phyloP scores from a whole-genome alignment of 2,113 vertebrate species.

The Pionites leucogaster region DNA sequence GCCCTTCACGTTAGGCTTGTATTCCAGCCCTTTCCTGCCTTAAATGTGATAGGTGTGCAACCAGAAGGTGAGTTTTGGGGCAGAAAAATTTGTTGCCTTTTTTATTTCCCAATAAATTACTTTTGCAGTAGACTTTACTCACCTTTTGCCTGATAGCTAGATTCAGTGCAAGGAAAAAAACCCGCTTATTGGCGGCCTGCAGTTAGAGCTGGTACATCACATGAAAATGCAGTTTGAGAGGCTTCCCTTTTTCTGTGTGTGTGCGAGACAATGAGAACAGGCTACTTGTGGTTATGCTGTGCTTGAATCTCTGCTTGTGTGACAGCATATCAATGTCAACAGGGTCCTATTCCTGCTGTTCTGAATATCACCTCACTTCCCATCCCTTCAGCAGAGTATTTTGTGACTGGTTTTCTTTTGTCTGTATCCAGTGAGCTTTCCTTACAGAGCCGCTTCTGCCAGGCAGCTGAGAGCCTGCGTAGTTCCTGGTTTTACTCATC shows the following conservation, averaged over 20 bases:
- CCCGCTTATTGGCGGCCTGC: neutral
- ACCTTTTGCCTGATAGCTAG: neutral
- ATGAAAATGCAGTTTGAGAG: neutral
- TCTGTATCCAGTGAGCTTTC: neutral
- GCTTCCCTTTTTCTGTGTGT: neutral
- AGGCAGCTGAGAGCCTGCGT: neutral
- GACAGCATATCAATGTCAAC: neutral
- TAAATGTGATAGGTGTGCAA: neutral
- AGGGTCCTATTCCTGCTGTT: neutral
- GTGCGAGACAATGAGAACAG: neutral
- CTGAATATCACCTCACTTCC: neutral
- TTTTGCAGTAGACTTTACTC: neutral
- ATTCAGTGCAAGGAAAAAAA: neutral
- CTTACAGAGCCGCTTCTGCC: neutral
- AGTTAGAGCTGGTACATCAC: neutral
- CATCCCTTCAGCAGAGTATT: neutral
- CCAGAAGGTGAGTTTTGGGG: neutral
- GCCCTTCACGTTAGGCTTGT: fast-evolving
- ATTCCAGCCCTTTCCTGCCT: neutral
- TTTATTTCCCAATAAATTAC: neutral
- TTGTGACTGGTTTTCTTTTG: neutral
- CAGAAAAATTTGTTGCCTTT: neutral
- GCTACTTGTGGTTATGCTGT: neutral
- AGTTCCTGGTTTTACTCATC: neutral
- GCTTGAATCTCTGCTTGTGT: neutral